Percentiles rank a stretch among this genome's conserved stretches.
These are phyloP conservation scores for Halcyon chelicuti DNA, from an alignment of 2,797 vertebrate genomes.

Conservation along the genomic window DNA sequence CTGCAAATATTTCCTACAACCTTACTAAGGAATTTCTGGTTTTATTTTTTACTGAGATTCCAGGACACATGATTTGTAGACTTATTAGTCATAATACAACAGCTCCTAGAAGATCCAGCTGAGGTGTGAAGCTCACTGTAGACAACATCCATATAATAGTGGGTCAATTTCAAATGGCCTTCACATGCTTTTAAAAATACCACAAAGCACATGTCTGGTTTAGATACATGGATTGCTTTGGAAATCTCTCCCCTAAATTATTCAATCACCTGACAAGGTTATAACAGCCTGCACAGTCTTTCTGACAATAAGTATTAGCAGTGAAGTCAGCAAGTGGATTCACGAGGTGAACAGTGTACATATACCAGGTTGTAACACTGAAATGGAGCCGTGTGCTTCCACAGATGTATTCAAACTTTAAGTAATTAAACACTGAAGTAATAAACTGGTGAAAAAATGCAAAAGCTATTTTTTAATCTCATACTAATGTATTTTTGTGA, in stretches of 20 bases:
- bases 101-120: background rate
- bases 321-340: background rate
- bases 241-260: slow-evolving; percentile 33
- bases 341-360: background rate
- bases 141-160: background rate
- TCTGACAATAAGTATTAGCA: slow-evolving; percentile 6
- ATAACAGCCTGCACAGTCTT: background rate
- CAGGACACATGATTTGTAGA: background rate
- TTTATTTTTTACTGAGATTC: background rate
- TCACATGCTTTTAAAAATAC: background rate
- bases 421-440: slow-evolving; percentile 28
- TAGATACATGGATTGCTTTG: background rate
- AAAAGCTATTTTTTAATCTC: slow-evolving; percentile 5
- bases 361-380: background rate
- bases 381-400: background rate
- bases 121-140: background rate
- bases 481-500: background rate
- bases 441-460: background rate
- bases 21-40: background rate
- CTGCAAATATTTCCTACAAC: background rate
- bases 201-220: background rate
- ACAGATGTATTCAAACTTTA: slow-evolving; percentile 11
- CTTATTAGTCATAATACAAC: background rate
- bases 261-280: slow-evolving; percentile 7
- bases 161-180: background rate